Conservation (phyloP, 2,113 vertebrate species). For the Oreochromis tanganicae region DNA sequence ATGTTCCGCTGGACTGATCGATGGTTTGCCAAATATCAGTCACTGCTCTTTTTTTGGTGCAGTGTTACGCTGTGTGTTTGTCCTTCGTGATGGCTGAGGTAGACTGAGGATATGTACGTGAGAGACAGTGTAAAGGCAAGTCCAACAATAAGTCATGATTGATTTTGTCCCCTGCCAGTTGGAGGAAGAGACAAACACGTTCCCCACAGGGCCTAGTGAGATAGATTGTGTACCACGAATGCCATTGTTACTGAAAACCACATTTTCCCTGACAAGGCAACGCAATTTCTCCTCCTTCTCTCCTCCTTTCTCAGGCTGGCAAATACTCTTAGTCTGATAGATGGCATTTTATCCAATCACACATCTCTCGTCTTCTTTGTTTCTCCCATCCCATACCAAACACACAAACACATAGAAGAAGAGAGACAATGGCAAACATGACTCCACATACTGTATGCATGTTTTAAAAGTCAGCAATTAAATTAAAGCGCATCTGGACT, state of each 20-base stretch:
- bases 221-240: constrained; percentile 58
- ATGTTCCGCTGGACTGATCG: constrained; percentile 23
- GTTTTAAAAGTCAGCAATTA: neutral
- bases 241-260: constrained; percentile 61
- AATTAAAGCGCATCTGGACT: neutral
- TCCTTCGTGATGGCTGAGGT: constrained; percentile 36
- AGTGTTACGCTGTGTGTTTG: neutral
- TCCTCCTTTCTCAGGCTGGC: constrained; percentile 37
- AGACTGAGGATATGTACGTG: constrained; percentile 44
- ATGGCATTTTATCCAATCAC: constrained; percentile 51
- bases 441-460: neutral
- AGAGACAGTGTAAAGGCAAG: constrained; percentile 58
- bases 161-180: constrained; percentile 62
- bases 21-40: constrained; percentile 44
- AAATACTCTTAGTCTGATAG: constrained; percentile 54
- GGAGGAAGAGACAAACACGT: constrained; percentile 49
- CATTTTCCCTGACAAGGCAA: constrained; percentile 62
- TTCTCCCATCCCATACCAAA: neutral
- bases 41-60: constrained; percentile 10
- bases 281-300: constrained; percentile 38
- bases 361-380: constrained; percentile 23
- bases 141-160: constrained; percentile 67
- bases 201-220: constrained; percentile 42
- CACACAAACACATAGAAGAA: neutral
- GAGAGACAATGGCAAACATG: neutral